phyloP scores from a whole-genome alignment of 2,888 invertebrate species.

The Dasysyrphus albostriatus region DNA sequence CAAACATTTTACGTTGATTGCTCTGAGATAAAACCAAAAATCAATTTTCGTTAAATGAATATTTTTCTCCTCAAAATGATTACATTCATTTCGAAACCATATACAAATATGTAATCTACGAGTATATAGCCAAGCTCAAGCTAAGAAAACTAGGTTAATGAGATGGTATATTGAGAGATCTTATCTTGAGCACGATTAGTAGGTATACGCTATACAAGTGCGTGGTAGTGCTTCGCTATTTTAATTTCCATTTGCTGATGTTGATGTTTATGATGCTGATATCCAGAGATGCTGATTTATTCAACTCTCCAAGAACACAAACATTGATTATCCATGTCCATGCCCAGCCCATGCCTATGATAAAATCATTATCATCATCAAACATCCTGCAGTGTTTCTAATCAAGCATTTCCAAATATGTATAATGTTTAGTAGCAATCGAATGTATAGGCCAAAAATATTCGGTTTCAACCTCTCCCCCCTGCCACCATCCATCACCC shows the following conservation, averaged over 20 bases:
- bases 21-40: background rate
- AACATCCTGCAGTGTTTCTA: conserved; percentile 37
- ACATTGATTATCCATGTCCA: conserved; percentile 13
- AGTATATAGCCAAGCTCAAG: background rate
- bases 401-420: conserved; percentile 22
- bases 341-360: no score
- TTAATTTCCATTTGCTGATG: conserved; percentile 31
- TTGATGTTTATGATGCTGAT: background rate
- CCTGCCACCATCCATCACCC: background rate
- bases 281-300: conserved; percentile 7
- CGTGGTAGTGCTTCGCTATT: background rate
- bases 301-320: conserved; percentile 16
- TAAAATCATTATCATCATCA: conserved; percentile 26
- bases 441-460: background rate
- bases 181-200: conserved; percentile 1
- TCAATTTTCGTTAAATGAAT: conserved; percentile 2
- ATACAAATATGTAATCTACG: background rate
- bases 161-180: conserved; percentile 9
- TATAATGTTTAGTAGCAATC: background rate
- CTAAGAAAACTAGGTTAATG: conserved; percentile 16
- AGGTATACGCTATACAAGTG: background rate
- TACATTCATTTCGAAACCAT: background rate
- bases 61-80: background rate
- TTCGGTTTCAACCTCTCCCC: background rate
- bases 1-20: background rate